Percentiles rank a stretch among this genome's conserved stretches.
These are phyloP conservation scores for Sarcophaga bullata DNA, from an alignment of 1,140 invertebrate species.

Conservation along the genomic window DNA sequence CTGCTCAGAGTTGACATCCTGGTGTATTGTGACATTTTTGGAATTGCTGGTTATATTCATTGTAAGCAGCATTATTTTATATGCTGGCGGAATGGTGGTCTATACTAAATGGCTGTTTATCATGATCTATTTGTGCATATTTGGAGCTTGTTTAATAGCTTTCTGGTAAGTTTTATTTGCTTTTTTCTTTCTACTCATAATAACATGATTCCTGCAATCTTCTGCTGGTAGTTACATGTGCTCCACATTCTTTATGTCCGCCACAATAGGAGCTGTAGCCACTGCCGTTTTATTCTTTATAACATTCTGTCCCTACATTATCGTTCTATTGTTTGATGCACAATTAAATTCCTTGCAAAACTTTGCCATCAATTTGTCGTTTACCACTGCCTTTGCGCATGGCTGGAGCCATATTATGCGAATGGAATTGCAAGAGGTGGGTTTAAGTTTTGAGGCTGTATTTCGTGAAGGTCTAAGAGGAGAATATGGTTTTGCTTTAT, in stretches of 20 bases:
- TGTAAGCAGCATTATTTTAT: constrained; percentile 68
- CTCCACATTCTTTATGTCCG: constrained; percentile 72
- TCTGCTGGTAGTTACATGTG: constrained; percentile 72
- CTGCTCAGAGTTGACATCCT: constrained; percentile 71
- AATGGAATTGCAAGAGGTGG: constrained; percentile 70
- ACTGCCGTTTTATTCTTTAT: constrained; percentile 72
- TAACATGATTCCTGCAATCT: constrained; percentile 41
- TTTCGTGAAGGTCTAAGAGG: constrained; percentile 54
- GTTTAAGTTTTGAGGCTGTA: constrained; percentile 63
- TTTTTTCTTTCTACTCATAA: not conserved
- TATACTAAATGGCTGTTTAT: constrained; percentile 69
- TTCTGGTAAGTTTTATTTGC: constrained; percentile 69
- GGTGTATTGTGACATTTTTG: constrained; percentile 69
- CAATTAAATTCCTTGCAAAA: constrained; percentile 68
- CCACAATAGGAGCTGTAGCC: constrained; percentile 73
- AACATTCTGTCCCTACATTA: constrained; percentile 73
- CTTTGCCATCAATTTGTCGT: constrained; percentile 67
- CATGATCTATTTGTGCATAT: constrained; percentile 69
- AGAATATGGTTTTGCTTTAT: constrained; percentile 57
- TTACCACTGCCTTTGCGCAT: constrained; percentile 73
- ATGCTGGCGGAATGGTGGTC: constrained; percentile 69
- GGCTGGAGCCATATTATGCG: constrained; percentile 71
- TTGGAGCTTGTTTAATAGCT: constrained; percentile 70
- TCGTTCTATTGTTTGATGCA: constrained; percentile 73
- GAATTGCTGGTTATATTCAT: constrained; percentile 69